phyloP scores from a whole-genome alignment of 2,113 vertebrate genomes.

The Pavo muticus region DNA sequence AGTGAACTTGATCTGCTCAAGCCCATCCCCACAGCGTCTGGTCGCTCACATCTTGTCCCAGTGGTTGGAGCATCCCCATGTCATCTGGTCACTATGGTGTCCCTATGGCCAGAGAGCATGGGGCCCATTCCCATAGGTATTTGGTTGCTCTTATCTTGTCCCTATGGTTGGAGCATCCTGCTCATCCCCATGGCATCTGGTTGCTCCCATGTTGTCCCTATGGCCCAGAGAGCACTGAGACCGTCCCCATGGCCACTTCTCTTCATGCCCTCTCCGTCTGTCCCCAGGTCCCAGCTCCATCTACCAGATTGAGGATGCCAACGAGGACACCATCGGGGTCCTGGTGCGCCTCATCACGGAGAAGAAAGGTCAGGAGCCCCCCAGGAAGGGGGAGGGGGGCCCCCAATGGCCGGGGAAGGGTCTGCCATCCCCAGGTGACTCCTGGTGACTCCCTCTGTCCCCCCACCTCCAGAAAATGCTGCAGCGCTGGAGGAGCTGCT shows the following conservation, averaged over 20 bases:
- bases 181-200: neutral
- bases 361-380: conserved; percentile 87
- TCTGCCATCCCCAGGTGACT: neutral
- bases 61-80: neutral
- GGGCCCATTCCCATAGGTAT: neutral
- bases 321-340: conserved; percentile 95
- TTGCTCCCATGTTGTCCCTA: neutral
- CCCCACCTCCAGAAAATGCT: conserved; percentile 85
- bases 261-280: neutral
- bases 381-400: too few relatives aligned
- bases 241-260: too few relatives aligned
- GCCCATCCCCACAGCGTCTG: neutral
- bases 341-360: conserved; percentile 94
- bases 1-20: neutral
- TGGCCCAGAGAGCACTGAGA: neutral
- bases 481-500: conserved; percentile 93
- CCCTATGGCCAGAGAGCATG: neutral
- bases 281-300: conserved; percentile 80
- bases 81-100: neutral
- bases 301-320: conserved; percentile 87
- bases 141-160: neutral
- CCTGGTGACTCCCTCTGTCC: neutral
- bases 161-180: neutral
- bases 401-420: neutral
- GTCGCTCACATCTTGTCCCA: neutral